Evolutionary conservation across 2,888 invertebrate genomes (phyloP), one percentile per base, ranked within the genome.

Genomic region (Oligia fasciuncula): DNA sequence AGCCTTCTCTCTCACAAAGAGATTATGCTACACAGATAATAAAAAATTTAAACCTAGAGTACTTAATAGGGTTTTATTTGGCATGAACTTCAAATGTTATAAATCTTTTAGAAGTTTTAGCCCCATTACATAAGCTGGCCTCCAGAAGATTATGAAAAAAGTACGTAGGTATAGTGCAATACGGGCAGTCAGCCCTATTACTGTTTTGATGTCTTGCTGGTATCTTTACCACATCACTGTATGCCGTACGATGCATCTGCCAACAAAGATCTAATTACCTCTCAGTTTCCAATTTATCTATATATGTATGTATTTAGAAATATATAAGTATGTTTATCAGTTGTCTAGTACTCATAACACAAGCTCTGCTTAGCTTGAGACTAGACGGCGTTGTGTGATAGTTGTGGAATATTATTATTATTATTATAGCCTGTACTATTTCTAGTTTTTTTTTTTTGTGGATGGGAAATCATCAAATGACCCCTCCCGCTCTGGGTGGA

Each of bases 391-490:
- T n/a, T n/a, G n/a, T n/a, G n/a, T n/a, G n/a, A n/a, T n/a, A n/a
- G n/a, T n/a, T n/a, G n/a, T n/a, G n/a, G n/a, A n/a, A n/a, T n/a
- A n/a, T n/a, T n/a, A n/a, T n/a, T n/a, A n/a, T n/a, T n/a, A n/a
- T n/a, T n/a, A n/a, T n/a, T n/a, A 81, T 40, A 40, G 49, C 23
- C 6, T 29, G 66, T 9, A 23, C 23, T 46, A 66, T 70, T 70
- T 51, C 66, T 9, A 43, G 19, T 29, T 29, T 29, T 29, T 29
- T 29, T 29, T 29, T 29, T 29, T 29, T 29, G 29, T 29, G 29
- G 29, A 29, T 29, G 29, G 29, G 29, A 29, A 29, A 29, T 29
- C 29, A 29, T 29, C 29, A 29, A 29, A 29, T 29, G 29, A 29
- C 29, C 29, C 29, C 29, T 29, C 29, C 29, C 29, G 29, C 29